Conservation (phyloP, 1,140 invertebrate genomes). For the Hyles vespertilio region DNA sequence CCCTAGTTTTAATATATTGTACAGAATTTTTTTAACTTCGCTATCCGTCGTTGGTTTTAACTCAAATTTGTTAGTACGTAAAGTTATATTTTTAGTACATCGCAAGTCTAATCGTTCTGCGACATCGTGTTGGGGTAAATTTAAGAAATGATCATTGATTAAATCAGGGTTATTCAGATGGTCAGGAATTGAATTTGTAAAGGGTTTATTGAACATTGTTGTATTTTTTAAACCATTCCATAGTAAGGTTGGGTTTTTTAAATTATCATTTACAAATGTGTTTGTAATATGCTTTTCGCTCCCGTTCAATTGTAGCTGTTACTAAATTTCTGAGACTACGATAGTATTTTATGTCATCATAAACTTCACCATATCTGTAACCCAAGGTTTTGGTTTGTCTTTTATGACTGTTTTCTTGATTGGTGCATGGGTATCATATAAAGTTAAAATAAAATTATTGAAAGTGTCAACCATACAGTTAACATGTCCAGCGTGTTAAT, state of each 20-base stretch:
- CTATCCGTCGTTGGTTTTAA: too few relatives aligned
- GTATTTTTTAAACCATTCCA: conserved; percentile 14
- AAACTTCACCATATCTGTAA: conserved; percentile 10
- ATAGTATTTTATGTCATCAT: conserved; percentile 14
- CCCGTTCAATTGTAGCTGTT: conserved; percentile 11
- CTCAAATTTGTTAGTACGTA: too few relatives aligned
- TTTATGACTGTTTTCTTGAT: conserved; percentile 2
- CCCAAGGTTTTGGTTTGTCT: conserved; percentile 5
- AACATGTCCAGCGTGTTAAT: neutral
- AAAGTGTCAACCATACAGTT: conserved; percentile 1
- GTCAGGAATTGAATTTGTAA: conserved; percentile 1
- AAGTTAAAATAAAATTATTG: conserved; percentile 4
- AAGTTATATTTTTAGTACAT: too few relatives aligned
- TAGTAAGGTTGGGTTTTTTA: conserved; percentile 5
- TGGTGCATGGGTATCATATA: conserved; percentile 11
- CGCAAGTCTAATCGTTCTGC: too few relatives aligned
- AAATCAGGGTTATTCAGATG: conserved; percentile 13
- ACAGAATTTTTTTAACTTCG: too few relatives aligned
- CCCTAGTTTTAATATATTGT: too few relatives aligned
- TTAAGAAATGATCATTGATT: too few relatives aligned
- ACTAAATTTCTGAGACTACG: conserved; percentile 12
- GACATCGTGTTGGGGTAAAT: too few relatives aligned
- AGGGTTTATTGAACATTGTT: neutral
- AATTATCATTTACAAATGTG: conserved; percentile 14
- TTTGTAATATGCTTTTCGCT: conserved; percentile 17